Conservation (phyloP, 2,797 vertebrate genomes). For the Pangasius djambal region DNA sequence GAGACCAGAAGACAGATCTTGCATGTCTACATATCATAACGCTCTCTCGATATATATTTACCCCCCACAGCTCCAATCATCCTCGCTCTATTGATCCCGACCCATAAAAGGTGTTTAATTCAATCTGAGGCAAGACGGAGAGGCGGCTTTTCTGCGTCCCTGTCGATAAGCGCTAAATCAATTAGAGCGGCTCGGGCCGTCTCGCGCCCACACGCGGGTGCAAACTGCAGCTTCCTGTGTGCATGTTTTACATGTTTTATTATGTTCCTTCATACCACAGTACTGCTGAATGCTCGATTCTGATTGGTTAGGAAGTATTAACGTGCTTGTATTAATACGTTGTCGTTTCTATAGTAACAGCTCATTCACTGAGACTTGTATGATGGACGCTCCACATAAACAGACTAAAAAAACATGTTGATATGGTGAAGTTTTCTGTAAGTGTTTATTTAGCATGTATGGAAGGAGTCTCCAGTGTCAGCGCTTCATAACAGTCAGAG, state of each 20-base stretch:
- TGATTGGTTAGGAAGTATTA: background rate
- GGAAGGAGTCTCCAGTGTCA: conserved; percentile 14
- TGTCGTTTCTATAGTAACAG: background rate
- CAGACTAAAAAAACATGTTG: background rate
- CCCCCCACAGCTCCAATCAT: conserved; percentile 56
- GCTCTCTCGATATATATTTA: conserved; percentile 60
- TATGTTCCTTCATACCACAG: background rate
- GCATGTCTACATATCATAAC: conserved; percentile 80
- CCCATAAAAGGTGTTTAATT: conserved; percentile 98
- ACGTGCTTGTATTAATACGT: background rate
- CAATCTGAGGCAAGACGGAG: conserved; percentile 95
- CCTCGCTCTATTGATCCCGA: conserved; percentile 87
- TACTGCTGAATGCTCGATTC: background rate
- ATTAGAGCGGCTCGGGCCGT: conserved; percentile 78
- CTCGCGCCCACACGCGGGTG: background rate
- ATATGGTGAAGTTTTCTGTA: background rate
- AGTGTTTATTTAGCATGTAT: background rate
- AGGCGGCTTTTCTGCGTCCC: conserved; percentile 92
- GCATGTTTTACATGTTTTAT: background rate
- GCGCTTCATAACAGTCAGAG: background rate
- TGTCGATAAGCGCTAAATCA: conserved; percentile 96
- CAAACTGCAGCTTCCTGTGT: background rate
- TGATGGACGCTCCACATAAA: background rate
- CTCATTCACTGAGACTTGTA: background rate
- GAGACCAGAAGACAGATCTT: conserved; percentile 83